These are phyloP conservation scores for Imbricaverruca yamaguchii DNA, from an alignment of 2,888 invertebrate species.

Conservation along the genomic window DNA sequence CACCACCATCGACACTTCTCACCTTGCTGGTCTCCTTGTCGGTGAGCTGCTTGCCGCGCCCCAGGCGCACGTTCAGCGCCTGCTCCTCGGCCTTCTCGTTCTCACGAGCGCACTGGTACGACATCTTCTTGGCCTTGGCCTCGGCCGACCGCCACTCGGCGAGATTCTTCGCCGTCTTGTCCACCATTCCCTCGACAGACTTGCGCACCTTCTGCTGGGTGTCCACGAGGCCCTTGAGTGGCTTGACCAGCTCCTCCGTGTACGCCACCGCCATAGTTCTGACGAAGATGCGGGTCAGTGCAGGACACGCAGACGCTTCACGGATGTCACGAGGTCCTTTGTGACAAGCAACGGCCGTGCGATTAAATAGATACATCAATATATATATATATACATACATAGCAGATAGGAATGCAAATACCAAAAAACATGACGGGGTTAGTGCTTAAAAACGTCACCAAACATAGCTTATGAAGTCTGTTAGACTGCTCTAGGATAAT, in stretches of 20 bases:
- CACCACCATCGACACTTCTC: constrained; percentile 29
- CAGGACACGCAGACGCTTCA: not conserved
- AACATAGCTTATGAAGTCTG: too few species aligned
- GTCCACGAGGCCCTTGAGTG: constrained; percentile 57
- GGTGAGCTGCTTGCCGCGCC: constrained; percentile 41
- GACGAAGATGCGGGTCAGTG: constrained; percentile 38
- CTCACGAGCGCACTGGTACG: constrained; percentile 77
- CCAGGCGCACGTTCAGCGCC: constrained; percentile 47
- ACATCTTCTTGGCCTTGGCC: constrained; percentile 79
- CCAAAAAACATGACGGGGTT: too few species aligned
- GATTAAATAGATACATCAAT: too few species aligned
- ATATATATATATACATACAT: too few species aligned
- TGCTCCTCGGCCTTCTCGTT: constrained; percentile 82
- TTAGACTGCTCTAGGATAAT: too few species aligned
- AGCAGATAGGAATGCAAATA: too few species aligned
- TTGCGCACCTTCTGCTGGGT: constrained; percentile 52
- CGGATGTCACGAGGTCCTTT: not conserved
- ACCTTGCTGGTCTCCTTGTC: constrained; percentile 56
- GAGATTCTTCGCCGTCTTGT: constrained; percentile 71
- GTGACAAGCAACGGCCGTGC: too few species aligned
- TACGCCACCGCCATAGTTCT: constrained; percentile 70
- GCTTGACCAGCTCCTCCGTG: constrained; percentile 81
- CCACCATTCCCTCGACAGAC: constrained; percentile 57
- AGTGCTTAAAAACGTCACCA: too few species aligned
- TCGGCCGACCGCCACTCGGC: constrained; percentile 80